Evolutionary conservation across 2,888 invertebrate genomes (phyloP).

Genomic region (Hyposoter didymator): DNA sequence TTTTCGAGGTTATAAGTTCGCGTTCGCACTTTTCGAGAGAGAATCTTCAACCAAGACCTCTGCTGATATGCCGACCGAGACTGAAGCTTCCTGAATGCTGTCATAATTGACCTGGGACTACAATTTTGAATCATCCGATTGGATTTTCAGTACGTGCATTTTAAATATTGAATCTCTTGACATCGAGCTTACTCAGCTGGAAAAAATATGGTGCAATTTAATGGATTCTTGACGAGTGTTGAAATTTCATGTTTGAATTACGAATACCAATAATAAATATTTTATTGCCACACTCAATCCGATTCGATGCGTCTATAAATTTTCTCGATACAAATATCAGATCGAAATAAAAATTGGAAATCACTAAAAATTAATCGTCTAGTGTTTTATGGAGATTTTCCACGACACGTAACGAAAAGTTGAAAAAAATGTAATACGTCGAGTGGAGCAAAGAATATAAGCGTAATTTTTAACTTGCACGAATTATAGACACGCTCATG

Average conservation of each 20-base stretch:
- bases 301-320: background rate
- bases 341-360: background rate
- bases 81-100: background rate
- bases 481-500: conserved; percentile 1
- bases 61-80: conserved; percentile 44
- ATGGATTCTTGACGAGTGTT: background rate
- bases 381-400: background rate
- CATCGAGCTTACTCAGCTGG: background rate
- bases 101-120: background rate
- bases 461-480: background rate
- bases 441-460: too few species aligned
- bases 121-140: background rate
- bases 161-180: background rate
- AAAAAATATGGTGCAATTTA: background rate
- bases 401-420: background rate
- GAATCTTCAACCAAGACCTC: conserved; percentile 13
- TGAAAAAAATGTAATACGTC: too few species aligned
- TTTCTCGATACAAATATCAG: background rate
- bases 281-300: background rate
- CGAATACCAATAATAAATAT: background rate
- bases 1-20: conserved; percentile 58
- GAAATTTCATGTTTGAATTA: background rate
- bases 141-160: background rate
- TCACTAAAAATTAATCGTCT: background rate
- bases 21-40: background rate